Conservation (phyloP, 35 echinoderm and acorn worm genomes). For the Stichopus chloronotus region DNA sequence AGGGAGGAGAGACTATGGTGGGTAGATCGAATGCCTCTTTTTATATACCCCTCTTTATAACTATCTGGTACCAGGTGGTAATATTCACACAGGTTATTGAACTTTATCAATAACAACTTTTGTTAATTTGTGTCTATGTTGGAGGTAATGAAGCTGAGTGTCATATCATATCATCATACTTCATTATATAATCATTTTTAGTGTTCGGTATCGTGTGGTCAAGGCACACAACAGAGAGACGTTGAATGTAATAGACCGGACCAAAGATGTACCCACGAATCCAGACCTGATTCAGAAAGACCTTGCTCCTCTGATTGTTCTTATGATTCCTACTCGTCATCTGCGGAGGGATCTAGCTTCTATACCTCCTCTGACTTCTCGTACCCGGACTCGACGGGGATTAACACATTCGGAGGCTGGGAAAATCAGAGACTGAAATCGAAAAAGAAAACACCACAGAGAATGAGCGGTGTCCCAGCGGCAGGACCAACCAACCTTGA, state of each 20-base stretch:
- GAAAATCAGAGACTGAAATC: neutral
- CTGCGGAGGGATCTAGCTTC: neutral
- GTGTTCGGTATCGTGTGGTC: conserved; percentile 71
- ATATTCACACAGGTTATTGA: too few species aligned
- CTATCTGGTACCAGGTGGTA: too few species aligned
- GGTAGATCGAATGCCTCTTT: too few species aligned
- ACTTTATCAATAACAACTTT: too few species aligned
- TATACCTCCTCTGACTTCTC: neutral
- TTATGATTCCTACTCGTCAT: neutral
- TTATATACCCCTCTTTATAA: too few species aligned
- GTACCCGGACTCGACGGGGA: neutral
- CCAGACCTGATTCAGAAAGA: conserved; percentile 42
- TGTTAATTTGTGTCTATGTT: too few species aligned
- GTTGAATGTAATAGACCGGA: conserved; percentile 53
- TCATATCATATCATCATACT: neutral
- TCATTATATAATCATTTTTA: neutral
- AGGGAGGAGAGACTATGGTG: too few species aligned
- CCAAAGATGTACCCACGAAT: conserved; percentile 16
- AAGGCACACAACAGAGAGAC: conserved; percentile 42
- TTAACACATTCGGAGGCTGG: conserved; percentile 16
- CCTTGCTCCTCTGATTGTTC: conserved; percentile 17
- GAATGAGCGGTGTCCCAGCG: too few species aligned
- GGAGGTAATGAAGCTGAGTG: too few species aligned
- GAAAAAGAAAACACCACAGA: neutral
- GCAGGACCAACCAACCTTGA: too few species aligned